Base-by-base conservation (phyloP, 2,888 invertebrate genomes). In the Drosophila parthenogenetica region DNA sequence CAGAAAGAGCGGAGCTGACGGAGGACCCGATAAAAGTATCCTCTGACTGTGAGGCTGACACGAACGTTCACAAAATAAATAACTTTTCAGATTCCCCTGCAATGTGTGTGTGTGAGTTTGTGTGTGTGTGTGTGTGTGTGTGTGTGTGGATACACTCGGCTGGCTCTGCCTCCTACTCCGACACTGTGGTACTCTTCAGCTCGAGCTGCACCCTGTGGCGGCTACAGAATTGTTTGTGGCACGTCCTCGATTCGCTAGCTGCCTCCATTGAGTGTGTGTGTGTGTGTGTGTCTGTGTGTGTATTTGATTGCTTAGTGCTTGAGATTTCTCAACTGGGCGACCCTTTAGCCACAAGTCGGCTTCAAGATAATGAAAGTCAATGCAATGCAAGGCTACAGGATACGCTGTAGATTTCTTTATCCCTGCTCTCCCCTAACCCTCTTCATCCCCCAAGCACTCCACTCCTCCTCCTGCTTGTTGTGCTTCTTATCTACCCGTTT, bases 341-440 rank as follows among this genome's bases (percentile, higher is more conserved):
- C 40, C 40, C 53, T 14, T 40, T 22, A 40, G 11, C 25, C n/a
- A 8, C 35, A 17, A 49, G 49, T 32, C 49, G 79, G 68, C 78
- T 70, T 74, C 80, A 85, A 86, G 88, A 88, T 85, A 85, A 88
- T 85, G 88, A 86, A 88, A 88, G 85, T 88, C 85, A 85, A 85
- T 62, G 62, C 85, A 85, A 85, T 57, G 62, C 51, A 88, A 85
- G 88, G 88, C 88, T 86, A 88, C 84, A 85, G 84, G 84, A 85
- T 85, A 88, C 77, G 79, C 75, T 51, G 45, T 60, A 17, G 62
- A 59, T 46, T 35, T 46, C 55, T 45, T 32, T 46, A 73, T 35
- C n/a, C 32, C 53, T 43, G 22, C 43, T 22, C 8, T 10, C n/a
- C 22, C 7, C 32, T n/a, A n/a, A n/a, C n/a, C 35, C 14, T 17